These are phyloP conservation scores for Cataglyphis livida DNA, from an alignment of 2,888 invertebrate genomes.

Conservation along the genomic window DNA sequence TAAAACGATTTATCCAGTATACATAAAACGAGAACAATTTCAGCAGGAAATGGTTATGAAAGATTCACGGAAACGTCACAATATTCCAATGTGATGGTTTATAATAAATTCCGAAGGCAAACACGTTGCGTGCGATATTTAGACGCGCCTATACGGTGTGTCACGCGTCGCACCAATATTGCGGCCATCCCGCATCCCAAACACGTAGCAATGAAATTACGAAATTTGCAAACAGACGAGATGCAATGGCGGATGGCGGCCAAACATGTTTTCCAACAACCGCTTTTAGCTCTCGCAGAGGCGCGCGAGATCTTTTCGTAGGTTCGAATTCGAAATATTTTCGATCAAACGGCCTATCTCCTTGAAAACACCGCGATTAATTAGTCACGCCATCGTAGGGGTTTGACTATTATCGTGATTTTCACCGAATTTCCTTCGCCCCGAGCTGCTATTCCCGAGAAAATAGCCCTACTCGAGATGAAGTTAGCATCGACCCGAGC, in stretches of 20 bases:
- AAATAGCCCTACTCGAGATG: slow-evolving; percentile 44
- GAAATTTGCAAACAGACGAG: slow-evolving; percentile 56
- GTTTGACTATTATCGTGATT: slow-evolving; percentile 1
- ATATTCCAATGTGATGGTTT: slow-evolving; percentile 39
- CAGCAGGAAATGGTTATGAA: not conserved
- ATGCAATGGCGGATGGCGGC: slow-evolving; percentile 26
- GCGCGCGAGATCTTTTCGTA: not conserved
- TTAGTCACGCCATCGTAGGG: not conserved
- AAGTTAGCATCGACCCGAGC: slow-evolving; percentile 57
- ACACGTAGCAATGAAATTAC: slow-evolving; percentile 54
- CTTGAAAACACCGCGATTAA: slow-evolving; percentile 6
- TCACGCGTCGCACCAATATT: slow-evolving; percentile 35
- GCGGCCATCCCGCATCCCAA: slow-evolving; percentile 39
- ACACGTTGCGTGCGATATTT: slow-evolving; percentile 52
- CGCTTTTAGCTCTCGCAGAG: not conserved
- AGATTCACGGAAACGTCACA: slow-evolving; percentile 1
- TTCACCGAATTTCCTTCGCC: slow-evolving; percentile 32
- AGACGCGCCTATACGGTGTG: slow-evolving; percentile 32
- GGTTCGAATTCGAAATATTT: not conserved
- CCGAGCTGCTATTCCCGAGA: slow-evolving; percentile 27
- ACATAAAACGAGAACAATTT: not conserved
- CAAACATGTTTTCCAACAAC: slow-evolving; percentile 25
- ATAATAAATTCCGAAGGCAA: slow-evolving; percentile 47
- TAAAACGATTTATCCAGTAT: not conserved
- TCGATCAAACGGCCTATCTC: slow-evolving; percentile 21